phyloP scores from a whole-genome alignment of 1,140 invertebrate species.

The Triops cancriformis region DNA sequence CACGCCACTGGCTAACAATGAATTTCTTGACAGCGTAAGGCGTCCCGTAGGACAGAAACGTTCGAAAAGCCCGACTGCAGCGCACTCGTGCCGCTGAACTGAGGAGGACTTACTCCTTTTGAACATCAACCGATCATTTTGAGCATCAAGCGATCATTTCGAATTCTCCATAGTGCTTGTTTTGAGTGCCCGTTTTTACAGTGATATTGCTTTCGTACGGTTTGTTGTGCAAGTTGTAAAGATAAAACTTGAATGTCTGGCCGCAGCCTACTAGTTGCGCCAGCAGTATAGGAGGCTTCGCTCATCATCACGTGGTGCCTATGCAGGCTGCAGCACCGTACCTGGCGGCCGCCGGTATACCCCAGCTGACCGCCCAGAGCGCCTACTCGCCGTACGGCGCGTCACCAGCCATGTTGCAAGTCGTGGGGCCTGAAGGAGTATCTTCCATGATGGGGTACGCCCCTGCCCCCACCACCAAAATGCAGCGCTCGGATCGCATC shows the following conservation, averaged over 20 bases:
- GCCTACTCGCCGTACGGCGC: slow-evolving; percentile 27
- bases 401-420: slow-evolving; percentile 72
- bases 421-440: slow-evolving; percentile 68
- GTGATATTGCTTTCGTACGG: not conserved
- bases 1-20: too few species aligned
- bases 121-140: too few species aligned
- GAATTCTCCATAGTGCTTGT: too few species aligned
- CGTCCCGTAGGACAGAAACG: too few species aligned
- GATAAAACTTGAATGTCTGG: not conserved
- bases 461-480: slow-evolving; percentile 49
- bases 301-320: slow-evolving; percentile 9
- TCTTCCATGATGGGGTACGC: slow-evolving; percentile 67
- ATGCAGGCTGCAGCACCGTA: slow-evolving; percentile 30
- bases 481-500: slow-evolving; percentile 86
- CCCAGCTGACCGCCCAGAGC: slow-evolving; percentile 23
- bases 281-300: slow-evolving; percentile 12
- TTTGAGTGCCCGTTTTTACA: too few species aligned
- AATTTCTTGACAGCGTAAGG: too few species aligned
- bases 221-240: not conserved
- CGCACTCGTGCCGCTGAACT: too few species aligned
- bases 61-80: too few species aligned
- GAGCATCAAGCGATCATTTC: too few species aligned
- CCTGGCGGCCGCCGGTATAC: slow-evolving; percentile 25
- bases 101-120: too few species aligned
- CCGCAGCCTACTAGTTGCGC: slow-evolving; percentile 7